Evolutionary conservation across 1,140 invertebrate genomes (phyloP).

Genomic region (Hestina assimilis): DNA sequence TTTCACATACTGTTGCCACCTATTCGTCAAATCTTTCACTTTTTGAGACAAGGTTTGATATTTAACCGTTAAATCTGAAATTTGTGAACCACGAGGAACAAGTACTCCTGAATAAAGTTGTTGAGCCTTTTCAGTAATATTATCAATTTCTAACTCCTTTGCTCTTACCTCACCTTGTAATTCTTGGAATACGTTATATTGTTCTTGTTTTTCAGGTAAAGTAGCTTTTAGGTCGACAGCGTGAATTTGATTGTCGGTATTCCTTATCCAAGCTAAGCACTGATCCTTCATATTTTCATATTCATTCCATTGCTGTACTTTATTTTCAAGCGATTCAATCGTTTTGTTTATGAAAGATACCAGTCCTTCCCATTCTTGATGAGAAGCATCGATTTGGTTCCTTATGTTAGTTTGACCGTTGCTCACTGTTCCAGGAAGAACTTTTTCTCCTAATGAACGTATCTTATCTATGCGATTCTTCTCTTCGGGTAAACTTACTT

Average conservation of each 20-base stretch:
- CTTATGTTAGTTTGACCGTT: constrained; percentile 91
- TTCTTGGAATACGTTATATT: constrained; percentile 87
- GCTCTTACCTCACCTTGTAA: constrained; percentile 93
- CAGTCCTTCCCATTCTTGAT: constrained; percentile 94
- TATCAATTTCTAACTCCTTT: constrained; percentile 95
- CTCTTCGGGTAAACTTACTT: constrained; percentile 90
- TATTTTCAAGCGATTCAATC: constrained; percentile 87
- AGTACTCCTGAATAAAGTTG: constrained; percentile 85
- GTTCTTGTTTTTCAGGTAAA: constrained; percentile 89
- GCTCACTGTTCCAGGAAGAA: constrained; percentile 92
- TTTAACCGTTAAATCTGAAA: constrained; percentile 92
- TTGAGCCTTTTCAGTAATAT: constrained; percentile 93
- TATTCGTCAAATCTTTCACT: constrained; percentile 92
- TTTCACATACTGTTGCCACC: constrained; percentile 95
- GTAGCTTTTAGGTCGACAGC: constrained; percentile 92
- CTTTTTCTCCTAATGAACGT: constrained; percentile 89
- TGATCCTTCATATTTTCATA: constrained; percentile 93
- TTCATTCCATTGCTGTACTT: constrained; percentile 93
- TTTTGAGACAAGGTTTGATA: constrained; percentile 94
- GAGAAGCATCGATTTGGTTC: constrained; percentile 90
- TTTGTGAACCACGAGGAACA: constrained; percentile 83
- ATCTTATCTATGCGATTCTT: constrained; percentile 90
- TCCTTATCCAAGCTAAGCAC: constrained; percentile 92
- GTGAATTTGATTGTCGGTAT: constrained; percentile 92
- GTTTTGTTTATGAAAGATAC: constrained; percentile 86